phyloP scores from a whole-genome alignment of 2,113 vertebrate genomes.

The Phaethornis superciliosus region DNA sequence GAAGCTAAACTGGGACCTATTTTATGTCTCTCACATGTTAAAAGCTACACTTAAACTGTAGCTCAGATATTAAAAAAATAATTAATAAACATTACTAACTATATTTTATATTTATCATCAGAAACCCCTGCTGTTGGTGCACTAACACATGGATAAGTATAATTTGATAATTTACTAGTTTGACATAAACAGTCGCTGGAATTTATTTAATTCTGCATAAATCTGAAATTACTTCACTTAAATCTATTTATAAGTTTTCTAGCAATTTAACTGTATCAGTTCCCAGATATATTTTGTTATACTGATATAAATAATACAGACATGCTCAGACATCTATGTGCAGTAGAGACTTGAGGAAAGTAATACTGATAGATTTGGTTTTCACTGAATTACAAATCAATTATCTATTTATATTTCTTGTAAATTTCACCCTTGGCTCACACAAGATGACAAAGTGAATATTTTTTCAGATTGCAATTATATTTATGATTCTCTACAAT shows the following conservation, averaged over 20 bases:
- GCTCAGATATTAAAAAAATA: not conserved
- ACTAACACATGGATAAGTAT: not conserved
- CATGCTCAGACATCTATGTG: not conserved
- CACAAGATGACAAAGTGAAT: not conserved
- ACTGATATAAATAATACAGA: not conserved
- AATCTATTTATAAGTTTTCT: not conserved
- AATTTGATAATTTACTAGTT: not conserved
- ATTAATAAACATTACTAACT: not conserved
- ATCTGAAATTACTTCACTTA: not conserved
- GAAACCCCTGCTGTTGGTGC: not conserved
- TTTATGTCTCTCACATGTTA: not conserved
- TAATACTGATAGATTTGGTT: not conserved
- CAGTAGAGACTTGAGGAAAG: not conserved
- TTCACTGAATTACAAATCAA: not conserved
- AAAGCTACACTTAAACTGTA: not conserved
- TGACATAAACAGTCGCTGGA: not conserved
- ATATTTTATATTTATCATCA: not conserved
- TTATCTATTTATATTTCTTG: not conserved
- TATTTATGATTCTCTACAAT: not conserved
- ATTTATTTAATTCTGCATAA: not conserved
- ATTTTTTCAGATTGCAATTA: conserved; percentile 28
- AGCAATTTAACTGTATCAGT: not conserved
- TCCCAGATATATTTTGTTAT: not conserved
- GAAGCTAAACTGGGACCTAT: not conserved
- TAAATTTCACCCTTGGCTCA: not conserved